Evolutionary conservation across 2,888 invertebrate genomes (phyloP), one percentile per base, ranked within the genome.

Genomic region (Agonopterix heracliana): DNA sequence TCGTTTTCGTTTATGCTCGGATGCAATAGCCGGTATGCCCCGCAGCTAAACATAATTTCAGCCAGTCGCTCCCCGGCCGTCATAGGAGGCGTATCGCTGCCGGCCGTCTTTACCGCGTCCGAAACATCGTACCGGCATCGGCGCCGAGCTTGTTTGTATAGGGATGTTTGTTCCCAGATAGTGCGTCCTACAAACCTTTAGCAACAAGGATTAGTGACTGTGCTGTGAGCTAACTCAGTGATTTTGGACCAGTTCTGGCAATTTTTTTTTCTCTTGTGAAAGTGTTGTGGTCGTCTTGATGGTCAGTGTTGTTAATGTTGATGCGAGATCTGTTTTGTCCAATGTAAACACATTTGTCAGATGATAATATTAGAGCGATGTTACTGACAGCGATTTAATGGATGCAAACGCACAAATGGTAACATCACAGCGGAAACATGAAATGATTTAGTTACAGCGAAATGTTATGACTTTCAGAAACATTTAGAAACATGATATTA

Each of bases 1-100:
- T 69, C 74, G 75, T 79, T 78, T 82, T 85, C 87, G 87, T 79
- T 78, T 72, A 72, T 72, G 66, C 71, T 87, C 87, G 87, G 85
- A 78, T 84, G 86, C 86, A 86, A 80, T 84, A 83, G 85, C 82
- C 90, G 80, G 90, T 90, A 81, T 89, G 88, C 62, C 85, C 83
- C 66, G 74, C 71, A 66, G 90, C 90, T 68, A 90, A 81, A 81
- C 88, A 84, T 74, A 81, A 82, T 78, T 83, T 78, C 73, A 80
- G 78, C 65, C 88, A 87, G 87, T 87, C 85, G 78, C 71, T 82
- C 74, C 69, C 74, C 76, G 76, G 68, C 73, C 75, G 76, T 66
- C 67, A 73, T 60, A 73, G 81, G 77, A 78, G 76, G 68, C 65
- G 75, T 62, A 54, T 78, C 68, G 80, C 64, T 71, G 77, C 61